Percentiles rank a stretch among this genome's conserved stretches.
Conservation (phyloP, 2,888 invertebrate species). For the Lepidochitona cinerea region DNA sequence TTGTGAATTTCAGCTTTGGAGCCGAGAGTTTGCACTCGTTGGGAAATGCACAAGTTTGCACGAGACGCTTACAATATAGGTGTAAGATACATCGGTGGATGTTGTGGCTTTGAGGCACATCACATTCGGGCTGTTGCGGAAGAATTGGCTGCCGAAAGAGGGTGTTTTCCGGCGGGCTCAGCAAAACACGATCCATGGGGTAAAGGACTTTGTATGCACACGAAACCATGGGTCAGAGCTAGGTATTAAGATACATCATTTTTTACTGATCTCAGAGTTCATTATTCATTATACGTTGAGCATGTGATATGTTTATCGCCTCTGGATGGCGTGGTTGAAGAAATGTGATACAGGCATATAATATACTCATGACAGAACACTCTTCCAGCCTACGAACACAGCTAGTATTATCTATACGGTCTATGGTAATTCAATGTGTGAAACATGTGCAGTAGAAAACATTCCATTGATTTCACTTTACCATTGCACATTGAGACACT, state of each 20-base stretch:
- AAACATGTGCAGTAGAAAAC: too few relatives aligned
- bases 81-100: conserved; percentile 71
- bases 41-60: conserved; percentile 70
- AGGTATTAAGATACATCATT: conserved; percentile 44
- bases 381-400: too few relatives aligned
- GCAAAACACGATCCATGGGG: conserved; percentile 70
- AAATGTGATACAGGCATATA: too few relatives aligned
- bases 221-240: conserved; percentile 72
- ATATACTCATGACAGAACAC: too few relatives aligned
- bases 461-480: too few relatives aligned
- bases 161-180: conserved; percentile 50
- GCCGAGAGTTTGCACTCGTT: conserved; percentile 68
- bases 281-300: too few relatives aligned
- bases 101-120: conserved; percentile 71
- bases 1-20: conserved; percentile 59
- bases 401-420: too few relatives aligned
- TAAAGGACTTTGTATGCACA: conserved; percentile 69
- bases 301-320: too few relatives aligned
- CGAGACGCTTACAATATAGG: conserved; percentile 69
- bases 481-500: too few relatives aligned
- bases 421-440: too few relatives aligned
- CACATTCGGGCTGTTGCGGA: conserved; percentile 70
- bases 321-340: too few relatives aligned
- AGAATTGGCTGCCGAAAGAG: conserved; percentile 65
- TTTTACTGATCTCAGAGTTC: too few relatives aligned